Base-by-base conservation (phyloP, 2,888 invertebrate species). In the Agonopterix arenella region DNA sequence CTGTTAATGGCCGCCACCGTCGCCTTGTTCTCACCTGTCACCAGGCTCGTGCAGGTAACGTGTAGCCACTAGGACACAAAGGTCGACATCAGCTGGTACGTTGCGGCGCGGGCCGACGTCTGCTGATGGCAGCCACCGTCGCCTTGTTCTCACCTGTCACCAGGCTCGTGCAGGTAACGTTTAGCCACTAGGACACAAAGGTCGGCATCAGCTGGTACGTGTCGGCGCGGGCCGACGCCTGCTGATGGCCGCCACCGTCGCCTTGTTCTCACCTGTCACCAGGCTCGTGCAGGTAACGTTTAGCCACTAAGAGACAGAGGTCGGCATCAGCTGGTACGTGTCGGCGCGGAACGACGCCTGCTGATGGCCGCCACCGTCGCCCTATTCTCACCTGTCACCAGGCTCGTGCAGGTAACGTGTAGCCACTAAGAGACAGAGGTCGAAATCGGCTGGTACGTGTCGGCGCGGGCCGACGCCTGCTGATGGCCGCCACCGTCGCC, bases 191-290 rank as follows among this genome's bases (percentile, higher is more conserved):
- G 36, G 37, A n/a, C n/a, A n/a, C n/a, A n/a, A n/a, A n/a, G n/a
- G 90, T 98, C 52, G 98, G 98, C 81, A 98, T 98, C 65, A 97
- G 97, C 72, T 97, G 97, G 66, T 95, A 94, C 56, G 98, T 98
- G 66, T 98, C 10, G 61, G n/a, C 76, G 13, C 88, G 84, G 83
- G 73, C 77, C 42, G 81, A n/a, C n/a, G 76, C 1, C 59, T 80
- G 0, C 60, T 71, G 37, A 80, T 89, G 80, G 82, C 88, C 40
- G 75, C 80, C 38, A 61, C 75, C 1, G 76, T 89, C n/a, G 84
- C 86, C 0, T 55, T 80, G 13, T 64, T 80, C 44, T 57, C 80
- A 40, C 88, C 89, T 2, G 59, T 68, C 48, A 66, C 76, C 8
- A 61, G 79, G 4, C 36, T 47, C n/a, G 48, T 48, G 48, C 43